Conservation (phyloP, 2,888 invertebrate genomes). For the Deilephila porcellus region DNA sequence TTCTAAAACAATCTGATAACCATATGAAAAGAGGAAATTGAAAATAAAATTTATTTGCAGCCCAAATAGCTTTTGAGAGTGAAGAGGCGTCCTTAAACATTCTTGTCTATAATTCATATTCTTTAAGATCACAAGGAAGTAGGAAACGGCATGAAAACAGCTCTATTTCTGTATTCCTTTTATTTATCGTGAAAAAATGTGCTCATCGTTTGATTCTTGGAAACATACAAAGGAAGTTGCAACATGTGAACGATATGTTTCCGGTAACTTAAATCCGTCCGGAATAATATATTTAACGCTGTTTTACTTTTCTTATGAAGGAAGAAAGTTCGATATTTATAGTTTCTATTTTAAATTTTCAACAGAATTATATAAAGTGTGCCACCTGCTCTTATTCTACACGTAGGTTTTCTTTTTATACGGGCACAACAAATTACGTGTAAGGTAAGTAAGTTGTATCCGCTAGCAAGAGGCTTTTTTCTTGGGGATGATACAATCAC, state of each 20-base stretch:
- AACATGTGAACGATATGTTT: slow-evolving; percentile 12
- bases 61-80: too few species aligned
- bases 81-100: not conserved
- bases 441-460: too few species aligned
- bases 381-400: too few species aligned
- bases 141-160: not conserved
- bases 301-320: not conserved
- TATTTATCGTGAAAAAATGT: slow-evolving; percentile 17
- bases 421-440: too few species aligned
- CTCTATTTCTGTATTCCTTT: slow-evolving; percentile 12
- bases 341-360: not conserved
- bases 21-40: too few species aligned
- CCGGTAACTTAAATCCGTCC: not conserved
- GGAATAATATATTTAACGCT: not conserved
- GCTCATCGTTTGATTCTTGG: slow-evolving; percentile 11
- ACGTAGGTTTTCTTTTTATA: too few species aligned
- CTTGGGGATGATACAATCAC: too few species aligned
- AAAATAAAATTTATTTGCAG: too few species aligned
- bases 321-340: not conserved
- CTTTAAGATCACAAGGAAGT: not conserved
- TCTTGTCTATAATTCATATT: not conserved
- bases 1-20: too few species aligned
- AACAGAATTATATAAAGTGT: too few species aligned
- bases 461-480: too few species aligned
- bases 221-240: not conserved